Evolutionary conservation across 2,113 vertebrate species (phyloP).

Genomic region (Hylia prasina): DNA sequence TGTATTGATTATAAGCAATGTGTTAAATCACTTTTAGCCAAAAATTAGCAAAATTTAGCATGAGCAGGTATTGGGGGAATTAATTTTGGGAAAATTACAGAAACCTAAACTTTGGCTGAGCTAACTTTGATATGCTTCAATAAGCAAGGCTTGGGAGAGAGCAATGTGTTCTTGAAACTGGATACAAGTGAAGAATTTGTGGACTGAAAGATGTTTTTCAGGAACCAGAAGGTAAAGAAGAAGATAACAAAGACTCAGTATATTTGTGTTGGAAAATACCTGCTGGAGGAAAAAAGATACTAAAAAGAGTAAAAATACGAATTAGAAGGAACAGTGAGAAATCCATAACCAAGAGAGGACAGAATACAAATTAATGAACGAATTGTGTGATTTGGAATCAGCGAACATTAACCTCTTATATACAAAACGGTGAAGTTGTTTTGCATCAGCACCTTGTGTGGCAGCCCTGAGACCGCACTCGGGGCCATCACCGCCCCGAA

Average conservation of each 20-base stretch:
- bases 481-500: fast-evolving
- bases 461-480: not conserved
- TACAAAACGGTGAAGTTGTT: not conserved
- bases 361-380: not conserved
- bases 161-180: not conserved
- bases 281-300: not conserved
- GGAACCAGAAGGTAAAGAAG: not conserved
- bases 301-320: fast-evolving
- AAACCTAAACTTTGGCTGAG: not conserved
- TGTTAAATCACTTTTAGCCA: not conserved
- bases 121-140: not conserved
- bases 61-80: not conserved
- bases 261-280: not conserved
- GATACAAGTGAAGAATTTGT: not conserved
- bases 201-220: not conserved
- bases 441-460: fast-evolving
- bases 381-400: not conserved
- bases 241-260: not conserved
- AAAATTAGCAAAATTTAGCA: not conserved
- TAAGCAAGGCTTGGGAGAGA: not conserved
- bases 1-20: not conserved
- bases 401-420: not conserved
- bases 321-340: not conserved
- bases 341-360: not conserved
- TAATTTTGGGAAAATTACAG: not conserved